Percentiles rank a stretch among this genome's conserved stretches.
These are phyloP conservation scores for Argyrosomus japonicus DNA, from an alignment of 2,113 vertebrate species.

Conservation along the genomic window DNA sequence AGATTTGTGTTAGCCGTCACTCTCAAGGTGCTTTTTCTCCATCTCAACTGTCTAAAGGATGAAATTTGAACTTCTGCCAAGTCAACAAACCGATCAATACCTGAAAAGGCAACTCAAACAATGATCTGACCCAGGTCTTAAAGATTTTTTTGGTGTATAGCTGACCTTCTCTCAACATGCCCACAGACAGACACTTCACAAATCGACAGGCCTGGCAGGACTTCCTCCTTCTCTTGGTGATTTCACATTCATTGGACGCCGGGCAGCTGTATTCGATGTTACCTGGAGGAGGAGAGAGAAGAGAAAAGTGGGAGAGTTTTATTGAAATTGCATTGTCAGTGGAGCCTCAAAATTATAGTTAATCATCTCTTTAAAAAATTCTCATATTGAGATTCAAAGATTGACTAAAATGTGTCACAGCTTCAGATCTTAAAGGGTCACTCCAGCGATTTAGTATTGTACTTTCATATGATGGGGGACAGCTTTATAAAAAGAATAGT, in stretches of 20 bases:
- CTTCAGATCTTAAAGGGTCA: background rate
- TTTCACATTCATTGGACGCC: conserved; percentile 84
- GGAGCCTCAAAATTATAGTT: background rate
- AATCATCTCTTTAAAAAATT: background rate
- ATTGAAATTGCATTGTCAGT: background rate
- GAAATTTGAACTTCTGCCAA: conserved; percentile 41
- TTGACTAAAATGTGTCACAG: background rate
- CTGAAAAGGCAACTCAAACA: conserved; percentile 21
- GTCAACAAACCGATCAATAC: conserved; percentile 14
- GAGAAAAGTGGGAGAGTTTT: background rate
- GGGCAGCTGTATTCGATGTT: conserved; percentile 86
- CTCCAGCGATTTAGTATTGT: background rate
- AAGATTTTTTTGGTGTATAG: conserved; percentile 12
- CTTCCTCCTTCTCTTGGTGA: conserved; percentile 84
- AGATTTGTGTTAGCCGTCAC: conserved; percentile 12
- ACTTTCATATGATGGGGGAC: too few species aligned
- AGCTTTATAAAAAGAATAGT: background rate
- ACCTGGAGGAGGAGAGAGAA: conserved; percentile 63
- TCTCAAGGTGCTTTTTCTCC: background rate
- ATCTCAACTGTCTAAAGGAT: background rate
- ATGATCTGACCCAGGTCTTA: conserved; percentile 25
- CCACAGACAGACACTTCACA: conserved; percentile 83
- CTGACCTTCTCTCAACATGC: conserved; percentile 86
- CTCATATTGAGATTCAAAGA: background rate
- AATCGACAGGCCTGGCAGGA: conserved; percentile 86